Percentiles rank a stretch among this genome's conserved stretches.
Evolutionary conservation across 2,113 vertebrate species (phyloP).

Genomic region (Heliornis fulica): DNA sequence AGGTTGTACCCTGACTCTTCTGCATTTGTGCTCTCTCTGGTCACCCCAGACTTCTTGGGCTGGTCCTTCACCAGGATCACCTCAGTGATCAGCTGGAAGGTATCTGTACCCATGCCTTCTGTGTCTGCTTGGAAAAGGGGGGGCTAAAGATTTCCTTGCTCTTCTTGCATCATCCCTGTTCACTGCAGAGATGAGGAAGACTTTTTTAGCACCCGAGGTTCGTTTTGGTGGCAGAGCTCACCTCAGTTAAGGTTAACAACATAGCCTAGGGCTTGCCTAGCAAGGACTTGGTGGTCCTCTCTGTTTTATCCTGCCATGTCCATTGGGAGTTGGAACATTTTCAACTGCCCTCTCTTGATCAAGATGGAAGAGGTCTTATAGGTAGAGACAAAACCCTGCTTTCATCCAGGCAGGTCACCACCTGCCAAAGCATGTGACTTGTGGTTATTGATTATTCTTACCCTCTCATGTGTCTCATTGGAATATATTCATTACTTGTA

Average conservation of each 20-base stretch:
- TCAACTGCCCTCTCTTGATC: not conserved
- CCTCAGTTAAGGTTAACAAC: not conserved
- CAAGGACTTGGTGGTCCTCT: not conserved
- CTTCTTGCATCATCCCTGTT: not conserved
- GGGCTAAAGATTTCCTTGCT: not conserved
- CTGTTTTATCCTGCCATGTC: not conserved
- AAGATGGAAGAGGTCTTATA: not conserved
- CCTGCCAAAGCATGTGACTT: not conserved
- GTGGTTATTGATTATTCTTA: constrained; percentile 3
- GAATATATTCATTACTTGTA: not conserved
- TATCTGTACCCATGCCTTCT: not conserved
- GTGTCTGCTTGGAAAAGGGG: not conserved
- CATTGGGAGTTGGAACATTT: not conserved
- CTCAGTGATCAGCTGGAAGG: not conserved
- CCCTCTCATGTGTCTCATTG: not conserved
- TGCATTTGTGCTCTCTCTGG: not conserved
- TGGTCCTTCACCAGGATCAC: not conserved
- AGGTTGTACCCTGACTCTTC: not conserved
- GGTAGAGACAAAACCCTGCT: not conserved
- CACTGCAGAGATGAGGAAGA: not conserved
- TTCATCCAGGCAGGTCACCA: not conserved
- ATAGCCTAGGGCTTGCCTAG: not conserved
- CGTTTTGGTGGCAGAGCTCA: not conserved
- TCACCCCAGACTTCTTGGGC: not conserved
- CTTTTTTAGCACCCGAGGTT: not conserved